Evolutionary conservation across 2,888 invertebrate species (phyloP).

Genomic region (Acleris sparsana): DNA sequence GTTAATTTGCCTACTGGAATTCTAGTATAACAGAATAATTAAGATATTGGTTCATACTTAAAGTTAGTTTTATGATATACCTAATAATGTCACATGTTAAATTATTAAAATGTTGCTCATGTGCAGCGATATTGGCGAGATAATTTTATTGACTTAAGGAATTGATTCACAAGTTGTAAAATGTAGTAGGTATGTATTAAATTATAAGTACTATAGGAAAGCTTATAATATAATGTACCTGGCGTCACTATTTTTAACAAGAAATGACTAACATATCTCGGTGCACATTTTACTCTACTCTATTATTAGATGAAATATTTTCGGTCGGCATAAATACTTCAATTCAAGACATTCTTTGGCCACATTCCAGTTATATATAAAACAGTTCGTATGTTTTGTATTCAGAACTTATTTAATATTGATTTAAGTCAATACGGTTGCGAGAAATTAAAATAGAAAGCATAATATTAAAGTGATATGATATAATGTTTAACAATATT

Average conservation of each 20-base stretch:
- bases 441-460: constrained; percentile 19
- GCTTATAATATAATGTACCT: constrained; percentile 7
- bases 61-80: neutral
- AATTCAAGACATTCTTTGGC: neutral
- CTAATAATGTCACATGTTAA: no score
- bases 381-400: neutral
- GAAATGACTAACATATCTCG: constrained; percentile 26
- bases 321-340: neutral
- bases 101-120: no score
- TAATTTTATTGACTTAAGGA: constrained; percentile 61
- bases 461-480: constrained; percentile 21
- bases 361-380: constrained; percentile 3
- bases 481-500: constrained; percentile 12
- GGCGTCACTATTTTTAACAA: constrained; percentile 19
- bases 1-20: neutral
- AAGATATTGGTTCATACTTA: neutral
- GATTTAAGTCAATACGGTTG: constrained; percentile 18
- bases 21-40: neutral
- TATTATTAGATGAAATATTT: constrained; percentile 11
- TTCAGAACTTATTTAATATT: neutral
- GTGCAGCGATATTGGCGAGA: neutral
- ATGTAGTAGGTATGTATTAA: constrained; percentile 40
- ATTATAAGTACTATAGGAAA: constrained; percentile 13
- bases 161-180: constrained; percentile 56
- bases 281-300: constrained; percentile 24